phyloP scores from a whole-genome alignment of 2,113 vertebrate species.

The Egretta garzetta region DNA sequence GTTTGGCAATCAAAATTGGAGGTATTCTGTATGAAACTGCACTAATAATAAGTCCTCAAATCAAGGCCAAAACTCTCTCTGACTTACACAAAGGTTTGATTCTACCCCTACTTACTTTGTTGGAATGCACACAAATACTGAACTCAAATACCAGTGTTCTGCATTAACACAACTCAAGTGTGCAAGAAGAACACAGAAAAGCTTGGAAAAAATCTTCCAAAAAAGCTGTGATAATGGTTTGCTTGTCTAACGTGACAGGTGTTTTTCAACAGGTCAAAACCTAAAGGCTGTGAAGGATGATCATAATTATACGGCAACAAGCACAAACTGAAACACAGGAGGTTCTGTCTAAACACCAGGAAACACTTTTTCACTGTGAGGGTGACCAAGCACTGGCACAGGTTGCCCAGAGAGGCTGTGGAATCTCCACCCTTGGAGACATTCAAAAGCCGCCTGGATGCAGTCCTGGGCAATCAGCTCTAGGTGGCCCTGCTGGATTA shows the following conservation, averaged over 20 bases:
- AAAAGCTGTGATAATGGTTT: not conserved
- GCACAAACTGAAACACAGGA: not conserved
- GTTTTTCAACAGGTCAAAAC: not conserved
- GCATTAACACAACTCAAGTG: not conserved
- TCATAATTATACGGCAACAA: not conserved
- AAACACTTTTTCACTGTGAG: not conserved
- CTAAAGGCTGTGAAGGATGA: not conserved
- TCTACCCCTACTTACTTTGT: not conserved
- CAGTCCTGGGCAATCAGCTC: not conserved
- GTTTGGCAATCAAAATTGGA: not conserved
- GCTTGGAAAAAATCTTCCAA: not conserved
- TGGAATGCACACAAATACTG: not conserved
- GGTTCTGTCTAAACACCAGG: not conserved
- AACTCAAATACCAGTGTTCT: not conserved
- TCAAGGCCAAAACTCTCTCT: not conserved
- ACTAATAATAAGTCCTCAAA: not conserved
- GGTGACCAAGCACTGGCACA: not conserved
- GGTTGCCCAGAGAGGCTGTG: not conserved
- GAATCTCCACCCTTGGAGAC: not conserved
- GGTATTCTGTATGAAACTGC: not conserved
- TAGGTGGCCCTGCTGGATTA: not conserved
- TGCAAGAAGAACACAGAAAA: not conserved
- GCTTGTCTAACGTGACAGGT: not conserved
- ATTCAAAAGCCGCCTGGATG: not conserved
- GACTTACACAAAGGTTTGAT: not conserved